Conservation (phyloP, 2,797 vertebrate species). For the Adelosebastes latens region DNA sequence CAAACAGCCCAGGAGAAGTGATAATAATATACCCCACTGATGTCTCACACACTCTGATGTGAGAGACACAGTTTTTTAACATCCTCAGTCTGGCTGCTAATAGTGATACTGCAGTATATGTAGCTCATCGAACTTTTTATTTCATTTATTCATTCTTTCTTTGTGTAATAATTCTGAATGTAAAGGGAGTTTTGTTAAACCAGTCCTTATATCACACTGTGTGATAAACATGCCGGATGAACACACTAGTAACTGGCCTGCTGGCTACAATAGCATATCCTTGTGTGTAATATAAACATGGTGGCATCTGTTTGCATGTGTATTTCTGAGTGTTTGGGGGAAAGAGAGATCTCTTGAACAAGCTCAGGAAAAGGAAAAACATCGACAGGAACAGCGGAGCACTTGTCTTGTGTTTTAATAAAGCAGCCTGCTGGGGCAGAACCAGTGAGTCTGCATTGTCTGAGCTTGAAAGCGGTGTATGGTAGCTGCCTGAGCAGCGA, state of each 20-base stretch:
- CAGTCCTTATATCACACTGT: not conserved
- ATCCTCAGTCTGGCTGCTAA: not conserved
- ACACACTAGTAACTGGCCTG: constrained; percentile 18
- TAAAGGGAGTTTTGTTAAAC: constrained; percentile 21
- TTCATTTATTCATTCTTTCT: not conserved
- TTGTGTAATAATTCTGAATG: constrained; percentile 43
- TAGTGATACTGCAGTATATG: not conserved
- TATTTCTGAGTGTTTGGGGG: constrained; percentile 13
- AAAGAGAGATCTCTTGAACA: constrained; percentile 10
- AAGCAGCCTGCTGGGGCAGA: constrained; percentile 40
- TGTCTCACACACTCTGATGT: constrained; percentile 11
- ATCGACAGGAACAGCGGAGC: constrained; percentile 5
- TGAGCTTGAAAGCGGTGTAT: constrained; percentile 23
- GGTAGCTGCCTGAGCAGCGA: constrained; percentile 1
- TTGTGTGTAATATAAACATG: constrained; percentile 27
- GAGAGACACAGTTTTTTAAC: constrained; percentile 25
- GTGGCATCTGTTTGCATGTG: constrained; percentile 37
- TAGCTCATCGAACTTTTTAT: not conserved
- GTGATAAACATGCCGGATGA: constrained; percentile 34
- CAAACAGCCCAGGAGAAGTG: constrained; percentile 19
- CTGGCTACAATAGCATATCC: not conserved
- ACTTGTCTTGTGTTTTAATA: constrained; percentile 45
- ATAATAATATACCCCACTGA: constrained; percentile 29
- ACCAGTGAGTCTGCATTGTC: constrained; percentile 9
- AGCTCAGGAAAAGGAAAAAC: not conserved